These are phyloP conservation scores for Anabacerthia variegaticeps DNA, from an alignment of 2,797 vertebrate genomes.

Conservation along the genomic window DNA sequence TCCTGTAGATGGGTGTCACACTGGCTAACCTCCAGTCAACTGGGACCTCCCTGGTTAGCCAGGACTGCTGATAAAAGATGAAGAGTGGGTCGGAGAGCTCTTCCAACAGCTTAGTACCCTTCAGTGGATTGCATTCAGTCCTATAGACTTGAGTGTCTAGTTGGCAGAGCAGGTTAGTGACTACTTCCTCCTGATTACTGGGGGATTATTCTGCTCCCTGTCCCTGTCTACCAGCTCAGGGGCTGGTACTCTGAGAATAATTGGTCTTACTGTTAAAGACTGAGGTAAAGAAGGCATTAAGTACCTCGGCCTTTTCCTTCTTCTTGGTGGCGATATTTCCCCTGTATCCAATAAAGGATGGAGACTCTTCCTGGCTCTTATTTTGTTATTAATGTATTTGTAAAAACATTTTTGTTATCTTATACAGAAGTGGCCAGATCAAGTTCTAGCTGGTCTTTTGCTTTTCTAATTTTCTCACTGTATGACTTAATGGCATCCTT, in stretches of 20 bases:
- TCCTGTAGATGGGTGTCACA: neutral
- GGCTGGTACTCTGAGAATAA: neutral
- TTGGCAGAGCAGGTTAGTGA: neutral
- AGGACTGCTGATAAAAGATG: neutral
- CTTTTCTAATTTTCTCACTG: neutral
- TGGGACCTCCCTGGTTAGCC: neutral
- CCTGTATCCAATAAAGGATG: neutral
- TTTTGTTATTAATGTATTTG: neutral
- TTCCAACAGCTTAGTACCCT: neutral
- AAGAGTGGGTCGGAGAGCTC: neutral
- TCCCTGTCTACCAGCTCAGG: neutral
- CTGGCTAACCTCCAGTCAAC: neutral
- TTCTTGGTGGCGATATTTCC: neutral
- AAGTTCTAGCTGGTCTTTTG: neutral
- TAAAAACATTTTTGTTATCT: neutral
- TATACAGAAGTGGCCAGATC: too few relatives aligned
- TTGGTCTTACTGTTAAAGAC: neutral
- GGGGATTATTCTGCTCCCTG: neutral
- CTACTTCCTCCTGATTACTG: neutral
- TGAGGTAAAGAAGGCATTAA: neutral
- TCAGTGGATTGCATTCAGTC: neutral
- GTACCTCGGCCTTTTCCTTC: neutral
- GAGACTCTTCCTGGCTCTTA: neutral
- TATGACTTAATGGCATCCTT: too few relatives aligned
- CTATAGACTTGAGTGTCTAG: too few relatives aligned